Evolutionary conservation across 2,797 vertebrate genomes (phyloP).

Genomic region (Parambassis ranga): DNA sequence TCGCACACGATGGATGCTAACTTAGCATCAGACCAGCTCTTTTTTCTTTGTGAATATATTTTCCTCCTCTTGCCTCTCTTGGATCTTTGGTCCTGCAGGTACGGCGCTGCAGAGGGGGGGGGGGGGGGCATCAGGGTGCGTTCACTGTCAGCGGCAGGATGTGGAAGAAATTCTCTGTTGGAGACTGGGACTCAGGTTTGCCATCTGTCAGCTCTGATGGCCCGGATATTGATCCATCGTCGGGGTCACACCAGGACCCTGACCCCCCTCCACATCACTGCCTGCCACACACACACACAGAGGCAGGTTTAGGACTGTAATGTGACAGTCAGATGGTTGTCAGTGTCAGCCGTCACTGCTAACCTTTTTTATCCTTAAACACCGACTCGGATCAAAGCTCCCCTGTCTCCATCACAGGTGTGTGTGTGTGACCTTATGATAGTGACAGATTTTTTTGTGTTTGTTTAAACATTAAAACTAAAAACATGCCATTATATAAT

Average conservation of each 20-base stretch:
- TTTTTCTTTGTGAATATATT: no score
- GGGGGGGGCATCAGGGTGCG: background rate
- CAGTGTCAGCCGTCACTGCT: conserved; percentile 17
- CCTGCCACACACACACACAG: conserved; percentile 13
- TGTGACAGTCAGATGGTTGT: conserved; percentile 46
- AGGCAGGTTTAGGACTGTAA: conserved; percentile 35
- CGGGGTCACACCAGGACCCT: conserved; percentile 49
- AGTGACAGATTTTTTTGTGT: no score
- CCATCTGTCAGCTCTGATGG: conserved; percentile 66
- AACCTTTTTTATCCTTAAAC: conserved; percentile 31
- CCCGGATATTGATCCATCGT: conserved; percentile 36
- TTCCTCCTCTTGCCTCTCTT: no score
- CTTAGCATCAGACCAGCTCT: no score
- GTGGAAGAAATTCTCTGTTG: conserved; percentile 55
- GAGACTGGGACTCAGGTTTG: conserved; percentile 51
- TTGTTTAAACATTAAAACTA: background rate
- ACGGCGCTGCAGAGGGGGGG: background rate
- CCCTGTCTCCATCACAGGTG: background rate
- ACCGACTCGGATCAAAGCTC: background rate
- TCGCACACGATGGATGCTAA: background rate
- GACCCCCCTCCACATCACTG: conserved; percentile 39
- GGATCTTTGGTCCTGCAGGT: no score
- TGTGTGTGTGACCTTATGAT: no score
- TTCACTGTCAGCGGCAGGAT: conserved; percentile 28
- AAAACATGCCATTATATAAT: no score